These are phyloP conservation scores for Ariopsis seemanni DNA, from an alignment of 2,113 vertebrate genomes.

Conservation along the genomic window DNA sequence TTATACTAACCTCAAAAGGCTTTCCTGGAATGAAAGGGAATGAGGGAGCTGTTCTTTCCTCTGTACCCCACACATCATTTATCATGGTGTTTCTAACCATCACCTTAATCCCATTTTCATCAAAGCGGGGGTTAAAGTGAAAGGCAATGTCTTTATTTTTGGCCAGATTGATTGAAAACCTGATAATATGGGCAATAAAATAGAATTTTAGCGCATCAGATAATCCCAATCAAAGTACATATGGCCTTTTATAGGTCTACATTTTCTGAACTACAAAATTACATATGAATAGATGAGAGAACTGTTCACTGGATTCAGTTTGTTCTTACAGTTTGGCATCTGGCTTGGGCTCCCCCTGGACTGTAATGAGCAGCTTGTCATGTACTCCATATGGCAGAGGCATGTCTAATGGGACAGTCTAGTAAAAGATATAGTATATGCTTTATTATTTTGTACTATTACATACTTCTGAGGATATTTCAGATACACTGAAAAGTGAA, in stretches of 20 bases:
- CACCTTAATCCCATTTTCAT: constrained; percentile 39
- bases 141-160: constrained; percentile 53
- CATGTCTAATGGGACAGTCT: constrained; percentile 56
- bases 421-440: constrained; percentile 7
- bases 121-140: constrained; percentile 59
- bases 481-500: background rate
- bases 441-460: background rate
- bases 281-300: background rate
- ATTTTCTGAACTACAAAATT: background rate
- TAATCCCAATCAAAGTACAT: background rate
- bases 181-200: constrained; percentile 25
- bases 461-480: background rate
- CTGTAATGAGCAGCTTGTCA: constrained; percentile 57
- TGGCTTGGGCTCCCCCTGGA: constrained; percentile 50
- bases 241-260: background rate
- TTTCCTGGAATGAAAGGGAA: constrained; percentile 55
- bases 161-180: constrained; percentile 53
- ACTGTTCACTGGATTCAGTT: background rate
- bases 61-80: constrained; percentile 49
- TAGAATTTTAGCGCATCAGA: background rate
- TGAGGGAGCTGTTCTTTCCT: constrained; percentile 45
- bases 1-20: constrained; percentile 58
- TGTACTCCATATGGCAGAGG: constrained; percentile 45
- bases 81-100: constrained; percentile 56
- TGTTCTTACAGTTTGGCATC: constrained; percentile 48